A percentile compares a stretch with the other conserved stretches of the same genome.
Evolutionary conservation across 1,140 invertebrate species (phyloP).

Genomic region (Helicoverpa armigera): DNA sequence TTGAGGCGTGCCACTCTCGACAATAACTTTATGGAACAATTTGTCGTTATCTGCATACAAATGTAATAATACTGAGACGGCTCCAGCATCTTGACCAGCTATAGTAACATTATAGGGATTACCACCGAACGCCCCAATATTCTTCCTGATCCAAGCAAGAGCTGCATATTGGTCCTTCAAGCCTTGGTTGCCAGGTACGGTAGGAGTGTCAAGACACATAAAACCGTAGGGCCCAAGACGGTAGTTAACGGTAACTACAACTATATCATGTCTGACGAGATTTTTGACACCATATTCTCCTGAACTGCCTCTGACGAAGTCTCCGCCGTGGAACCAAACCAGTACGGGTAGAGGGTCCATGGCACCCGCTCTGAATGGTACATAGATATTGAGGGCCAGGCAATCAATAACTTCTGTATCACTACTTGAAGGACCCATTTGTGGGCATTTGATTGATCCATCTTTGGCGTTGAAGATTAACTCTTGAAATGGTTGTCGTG

Average conservation of each 20-base stretch:
- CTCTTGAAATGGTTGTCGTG: conserved; percentile 64
- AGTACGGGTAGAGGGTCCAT: conserved; percentile 75
- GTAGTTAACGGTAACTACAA: conserved; percentile 80
- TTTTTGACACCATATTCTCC: conserved; percentile 68
- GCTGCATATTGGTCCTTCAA: conserved; percentile 90
- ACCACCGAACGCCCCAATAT: conserved; percentile 90
- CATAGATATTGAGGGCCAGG: conserved; percentile 74
- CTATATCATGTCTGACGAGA: conserved; percentile 72
- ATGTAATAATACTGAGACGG: conserved; percentile 72
- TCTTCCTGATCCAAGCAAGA: conserved; percentile 88
- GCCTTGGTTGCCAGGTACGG: conserved; percentile 90
- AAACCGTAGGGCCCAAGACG: conserved; percentile 80
- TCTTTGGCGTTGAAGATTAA: conserved; percentile 73
- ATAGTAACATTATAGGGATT: conserved; percentile 88
- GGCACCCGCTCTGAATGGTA: conserved; percentile 71
- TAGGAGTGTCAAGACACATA: conserved; percentile 75
- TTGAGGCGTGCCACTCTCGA: conserved; percentile 77
- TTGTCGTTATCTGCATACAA: conserved; percentile 76
- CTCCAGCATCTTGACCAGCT: conserved; percentile 77
- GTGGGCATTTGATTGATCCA: conserved; percentile 73
- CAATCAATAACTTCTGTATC: conserved; percentile 71
- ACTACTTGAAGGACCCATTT: conserved; percentile 53
- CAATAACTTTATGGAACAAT: conserved; percentile 76
- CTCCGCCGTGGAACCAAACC: conserved; percentile 79
- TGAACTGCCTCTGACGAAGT: conserved; percentile 67